phyloP scores from a whole-genome alignment of 2,797 vertebrate species.

The Melanogrammus aeglefinus region DNA sequence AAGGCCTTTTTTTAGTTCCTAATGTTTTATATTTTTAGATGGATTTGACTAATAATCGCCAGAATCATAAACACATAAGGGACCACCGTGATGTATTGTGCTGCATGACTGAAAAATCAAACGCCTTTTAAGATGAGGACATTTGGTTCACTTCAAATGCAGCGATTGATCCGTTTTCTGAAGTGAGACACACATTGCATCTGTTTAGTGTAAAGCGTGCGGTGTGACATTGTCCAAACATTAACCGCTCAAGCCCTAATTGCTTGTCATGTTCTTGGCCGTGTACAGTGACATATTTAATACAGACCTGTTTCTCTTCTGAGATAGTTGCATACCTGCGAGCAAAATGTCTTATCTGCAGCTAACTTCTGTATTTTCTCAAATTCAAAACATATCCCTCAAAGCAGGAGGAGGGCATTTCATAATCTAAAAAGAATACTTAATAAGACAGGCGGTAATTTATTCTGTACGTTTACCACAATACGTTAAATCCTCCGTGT shows the following conservation, averaged over 20 bases:
- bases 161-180: not conserved
- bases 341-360: not conserved
- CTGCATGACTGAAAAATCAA: not conserved
- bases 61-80: conserved; percentile 61
- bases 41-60: conserved; percentile 55
- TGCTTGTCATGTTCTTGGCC: not conserved
- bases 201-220: not conserved
- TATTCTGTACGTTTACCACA: not conserved
- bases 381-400: not conserved
- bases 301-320: conserved; percentile 5
- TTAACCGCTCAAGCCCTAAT: not conserved
- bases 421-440: not conserved
- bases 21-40: conserved; percentile 38
- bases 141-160: not conserved
- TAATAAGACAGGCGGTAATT: not conserved
- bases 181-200: not conserved
- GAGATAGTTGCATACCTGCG: conserved; percentile 2
- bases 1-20: conserved; percentile 45
- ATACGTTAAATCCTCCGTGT: not conserved
- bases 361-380: conserved; percentile 2
- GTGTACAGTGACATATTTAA: not conserved
- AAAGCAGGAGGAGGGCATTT: not conserved
- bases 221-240: not conserved
- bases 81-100: conserved; percentile 56
- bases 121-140: not conserved